Evolutionary conservation across 2,113 vertebrate species (phyloP).

Genomic region (Ginglymostoma cirratum): DNA sequence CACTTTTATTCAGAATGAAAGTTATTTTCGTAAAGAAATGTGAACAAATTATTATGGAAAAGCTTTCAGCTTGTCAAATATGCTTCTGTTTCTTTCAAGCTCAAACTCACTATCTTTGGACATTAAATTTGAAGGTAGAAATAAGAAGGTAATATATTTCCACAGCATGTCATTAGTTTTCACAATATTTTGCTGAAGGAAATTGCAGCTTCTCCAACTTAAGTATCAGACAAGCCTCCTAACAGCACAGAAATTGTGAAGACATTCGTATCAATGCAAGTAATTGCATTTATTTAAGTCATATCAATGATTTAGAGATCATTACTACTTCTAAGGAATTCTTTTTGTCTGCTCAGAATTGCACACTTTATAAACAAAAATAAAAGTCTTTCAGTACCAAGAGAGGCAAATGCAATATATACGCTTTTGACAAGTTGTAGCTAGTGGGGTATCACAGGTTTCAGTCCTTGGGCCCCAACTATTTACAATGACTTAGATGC

Average conservation of each 20-base stretch:
- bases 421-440: no score
- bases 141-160: not conserved
- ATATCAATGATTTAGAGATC: not conserved
- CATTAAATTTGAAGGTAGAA: not conserved
- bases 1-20: not conserved
- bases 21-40: not conserved
- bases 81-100: not conserved
- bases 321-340: not conserved
- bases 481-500: no score
- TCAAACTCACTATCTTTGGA: not conserved
- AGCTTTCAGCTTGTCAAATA: not conserved
- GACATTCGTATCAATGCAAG: not conserved
- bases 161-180: not conserved
- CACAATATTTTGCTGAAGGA: not conserved
- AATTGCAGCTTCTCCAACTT: not conserved
- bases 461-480: no score
- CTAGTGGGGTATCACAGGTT: no score
- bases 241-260: not conserved
- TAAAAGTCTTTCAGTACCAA: no score
- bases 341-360: not conserved
- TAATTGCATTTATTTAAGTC: not conserved
- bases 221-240: not conserved
- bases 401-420: no score
- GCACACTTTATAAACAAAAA: not conserved
- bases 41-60: not conserved